Conservation (phyloP, 1,140 invertebrate species). For the Drosophila nigrodunni region DNA sequence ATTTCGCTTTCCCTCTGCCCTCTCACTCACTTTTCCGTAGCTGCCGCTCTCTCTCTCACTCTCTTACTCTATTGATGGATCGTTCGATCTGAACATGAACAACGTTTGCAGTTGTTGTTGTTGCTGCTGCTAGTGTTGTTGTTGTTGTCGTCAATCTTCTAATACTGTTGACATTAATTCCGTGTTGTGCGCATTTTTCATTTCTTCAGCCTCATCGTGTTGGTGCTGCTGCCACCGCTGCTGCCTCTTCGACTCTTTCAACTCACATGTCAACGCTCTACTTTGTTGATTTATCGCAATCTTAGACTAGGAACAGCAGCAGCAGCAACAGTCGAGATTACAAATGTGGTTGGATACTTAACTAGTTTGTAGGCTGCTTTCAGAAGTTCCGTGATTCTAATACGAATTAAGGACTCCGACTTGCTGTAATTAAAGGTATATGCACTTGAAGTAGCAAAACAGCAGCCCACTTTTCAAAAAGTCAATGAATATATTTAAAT, state of each 20-base stretch:
- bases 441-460: too few species aligned
- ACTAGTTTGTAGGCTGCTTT: constrained; percentile 36
- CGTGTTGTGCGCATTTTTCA: constrained; percentile 71
- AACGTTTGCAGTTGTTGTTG: constrained; percentile 7
- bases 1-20: constrained; percentile 39
- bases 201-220: constrained; percentile 19
- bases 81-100: constrained; percentile 20
- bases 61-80: constrained; percentile 24
- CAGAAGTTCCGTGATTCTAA: constrained; percentile 16
- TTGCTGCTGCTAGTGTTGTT: constrained; percentile 28
- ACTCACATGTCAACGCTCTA: constrained; percentile 65
- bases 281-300: constrained; percentile 65
- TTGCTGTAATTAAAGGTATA: too few species aligned
- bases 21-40: background rate
- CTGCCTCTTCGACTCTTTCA: constrained; percentile 37
- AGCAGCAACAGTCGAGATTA: constrained; percentile 37
- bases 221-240: background rate
- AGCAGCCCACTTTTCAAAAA: too few species aligned
- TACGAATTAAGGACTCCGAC: constrained; percentile 18
- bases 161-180: constrained; percentile 73
- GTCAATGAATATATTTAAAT: too few species aligned
- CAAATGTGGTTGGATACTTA: constrained; percentile 40
- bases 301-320: constrained; percentile 15
- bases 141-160: constrained; percentile 65
- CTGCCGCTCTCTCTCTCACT: background rate